Evolutionary conservation across 37 sponge, comb jelly and placozoan genomes (phyloP).

Genomic region (Oopsacas minuta): DNA sequence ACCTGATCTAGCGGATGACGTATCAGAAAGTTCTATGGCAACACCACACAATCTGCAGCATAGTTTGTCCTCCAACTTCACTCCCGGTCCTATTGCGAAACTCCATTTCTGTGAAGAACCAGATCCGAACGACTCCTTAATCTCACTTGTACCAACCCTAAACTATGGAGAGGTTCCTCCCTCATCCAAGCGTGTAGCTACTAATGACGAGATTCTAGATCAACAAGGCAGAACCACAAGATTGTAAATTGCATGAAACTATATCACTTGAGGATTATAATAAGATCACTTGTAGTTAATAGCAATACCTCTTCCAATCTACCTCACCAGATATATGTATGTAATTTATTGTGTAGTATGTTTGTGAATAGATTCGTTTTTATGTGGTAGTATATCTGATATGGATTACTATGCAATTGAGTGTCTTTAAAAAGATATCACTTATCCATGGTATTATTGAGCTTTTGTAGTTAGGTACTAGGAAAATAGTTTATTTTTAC

Average conservation of each 20-base stretch:
- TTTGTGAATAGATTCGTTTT: not conserved
- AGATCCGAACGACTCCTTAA: not conserved
- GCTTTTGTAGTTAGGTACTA: not conserved
- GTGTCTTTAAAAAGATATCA: not conserved
- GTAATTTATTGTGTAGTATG: not conserved
- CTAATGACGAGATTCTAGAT: not conserved
- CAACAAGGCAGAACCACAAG: not conserved
- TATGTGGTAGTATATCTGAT: slow-evolving; percentile 7
- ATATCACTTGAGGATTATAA: slow-evolving; percentile 4
- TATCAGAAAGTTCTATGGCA: not conserved
- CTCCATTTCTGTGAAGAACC: slow-evolving; percentile 4
- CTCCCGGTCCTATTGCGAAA: not conserved
- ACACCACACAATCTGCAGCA: slow-evolving; percentile 10
- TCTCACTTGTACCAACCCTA: not conserved
- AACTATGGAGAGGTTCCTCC: not conserved
- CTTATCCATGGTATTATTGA: not conserved
- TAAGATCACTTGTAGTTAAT: not conserved
- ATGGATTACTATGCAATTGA: not conserved
- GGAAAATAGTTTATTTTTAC: too few species aligned
- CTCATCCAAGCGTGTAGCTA: not conserved
- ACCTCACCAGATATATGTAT: not conserved
- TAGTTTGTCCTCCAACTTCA: slow-evolving; percentile 8
- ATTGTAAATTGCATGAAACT: not conserved
- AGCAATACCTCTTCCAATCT: slow-evolving; percentile 5
- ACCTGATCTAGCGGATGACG: not conserved